phyloP scores from a whole-genome alignment of 2,888 invertebrate genomes.

The Stegana nigrithorax region DNA sequence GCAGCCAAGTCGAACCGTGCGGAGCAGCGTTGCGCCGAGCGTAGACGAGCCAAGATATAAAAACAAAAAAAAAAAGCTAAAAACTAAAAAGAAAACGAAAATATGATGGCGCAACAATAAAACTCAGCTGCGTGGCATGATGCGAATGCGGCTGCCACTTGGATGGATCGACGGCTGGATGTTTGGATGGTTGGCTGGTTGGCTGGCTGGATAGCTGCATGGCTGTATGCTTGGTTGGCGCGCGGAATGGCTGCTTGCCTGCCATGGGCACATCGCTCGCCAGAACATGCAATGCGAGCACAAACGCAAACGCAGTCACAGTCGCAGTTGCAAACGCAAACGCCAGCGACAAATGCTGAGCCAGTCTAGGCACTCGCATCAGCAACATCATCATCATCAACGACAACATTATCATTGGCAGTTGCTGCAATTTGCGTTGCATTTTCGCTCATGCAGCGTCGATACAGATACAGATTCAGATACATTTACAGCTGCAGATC shows the following conservation, averaged over 20 bases:
- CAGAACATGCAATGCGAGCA: too few species aligned
- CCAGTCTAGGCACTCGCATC: background rate
- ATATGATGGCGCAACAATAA: constrained; percentile 3
- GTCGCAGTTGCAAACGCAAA: too few species aligned
- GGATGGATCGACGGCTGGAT: too few species aligned
- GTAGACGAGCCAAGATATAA: too few species aligned
- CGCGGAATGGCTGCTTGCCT: too few species aligned
- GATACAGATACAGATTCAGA: too few species aligned
- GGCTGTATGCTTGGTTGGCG: background rate
- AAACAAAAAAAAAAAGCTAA: too few species aligned
- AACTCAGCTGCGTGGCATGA: constrained; percentile 7
- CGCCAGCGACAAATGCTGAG: too few species aligned
- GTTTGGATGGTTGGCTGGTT: too few species aligned
- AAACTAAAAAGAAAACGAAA: background rate
- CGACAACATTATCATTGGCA: background rate
- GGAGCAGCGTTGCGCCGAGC: too few species aligned
- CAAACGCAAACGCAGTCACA: too few species aligned
- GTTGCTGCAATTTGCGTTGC: constrained; percentile 15
- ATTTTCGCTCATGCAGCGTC: background rate
- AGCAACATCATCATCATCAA: background rate
- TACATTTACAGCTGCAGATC: constrained; percentile 3
- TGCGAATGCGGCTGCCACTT: constrained; percentile 2
- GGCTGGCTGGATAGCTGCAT: background rate
- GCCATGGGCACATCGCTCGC: too few species aligned
- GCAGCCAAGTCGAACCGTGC: background rate